phyloP scores from a whole-genome alignment of 1,140 invertebrate genomes.

The Musca domestica region DNA sequence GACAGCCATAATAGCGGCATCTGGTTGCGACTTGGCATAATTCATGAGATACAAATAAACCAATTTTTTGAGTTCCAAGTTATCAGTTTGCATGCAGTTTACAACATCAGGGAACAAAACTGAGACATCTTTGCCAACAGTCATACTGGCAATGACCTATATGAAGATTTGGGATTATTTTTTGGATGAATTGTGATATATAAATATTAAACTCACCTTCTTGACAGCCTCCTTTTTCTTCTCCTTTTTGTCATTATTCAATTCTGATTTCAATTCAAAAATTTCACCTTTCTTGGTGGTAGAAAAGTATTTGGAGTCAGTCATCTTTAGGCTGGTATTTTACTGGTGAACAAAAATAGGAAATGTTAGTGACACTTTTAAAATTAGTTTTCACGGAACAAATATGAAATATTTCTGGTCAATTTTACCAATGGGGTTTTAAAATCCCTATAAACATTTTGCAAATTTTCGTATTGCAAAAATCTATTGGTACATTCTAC shows the following conservation, averaged over 20 bases:
- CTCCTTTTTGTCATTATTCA: slow-evolving; percentile 99
- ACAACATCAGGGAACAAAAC: slow-evolving; percentile 98
- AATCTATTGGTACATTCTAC: too few relatives aligned
- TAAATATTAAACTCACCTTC: slow-evolving; percentile 65
- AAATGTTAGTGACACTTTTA: too few relatives aligned
- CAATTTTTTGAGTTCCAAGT: slow-evolving; percentile 98
- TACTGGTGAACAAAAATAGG: too few relatives aligned
- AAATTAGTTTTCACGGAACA: too few relatives aligned
- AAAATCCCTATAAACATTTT: too few relatives aligned
- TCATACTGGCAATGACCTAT: slow-evolving; percentile 99
- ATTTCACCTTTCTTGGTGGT: slow-evolving; percentile 99
- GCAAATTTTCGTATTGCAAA: too few relatives aligned
- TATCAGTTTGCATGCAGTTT: slow-evolving; percentile 99
- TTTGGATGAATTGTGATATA: not conserved
- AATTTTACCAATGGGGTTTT: too few relatives aligned
- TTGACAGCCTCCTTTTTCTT: slow-evolving; percentile 99
- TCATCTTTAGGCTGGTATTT: slow-evolving; percentile 67
- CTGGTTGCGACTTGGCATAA: slow-evolving; percentile 99
- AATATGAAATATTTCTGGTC: too few relatives aligned
- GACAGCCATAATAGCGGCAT: slow-evolving; percentile 99
- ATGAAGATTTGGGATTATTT: slow-evolving; percentile 8
- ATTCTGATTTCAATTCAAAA: slow-evolving; percentile 97
- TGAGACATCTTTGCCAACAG: slow-evolving; percentile 94
- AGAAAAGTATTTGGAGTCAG: slow-evolving; percentile 99
- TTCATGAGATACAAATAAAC: slow-evolving; percentile 99